Percentiles rank a stretch among this genome's conserved stretches.
Evolutionary conservation across 2,888 invertebrate genomes (phyloP).

Genomic region (Nematopogon swammerdamellus): DNA sequence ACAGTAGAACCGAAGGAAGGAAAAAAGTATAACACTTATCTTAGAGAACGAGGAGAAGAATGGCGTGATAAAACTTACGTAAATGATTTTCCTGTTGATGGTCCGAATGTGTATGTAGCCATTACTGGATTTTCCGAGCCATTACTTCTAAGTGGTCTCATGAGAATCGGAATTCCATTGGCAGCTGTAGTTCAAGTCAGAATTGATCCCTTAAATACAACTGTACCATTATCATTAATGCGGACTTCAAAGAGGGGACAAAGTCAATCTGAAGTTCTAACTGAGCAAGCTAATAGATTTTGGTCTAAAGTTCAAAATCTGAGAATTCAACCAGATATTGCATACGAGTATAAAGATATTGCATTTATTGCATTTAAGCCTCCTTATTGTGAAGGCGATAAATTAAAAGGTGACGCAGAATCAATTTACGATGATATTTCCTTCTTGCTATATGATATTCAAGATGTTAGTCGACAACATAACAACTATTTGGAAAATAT

Average conservation of each 20-base stretch:
- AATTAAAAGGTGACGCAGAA: conserved; percentile 27
- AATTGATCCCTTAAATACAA: conserved; percentile 23
- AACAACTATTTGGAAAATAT: conserved; percentile 42
- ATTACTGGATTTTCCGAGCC: conserved; percentile 49
- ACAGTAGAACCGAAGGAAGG: conserved; percentile 24
- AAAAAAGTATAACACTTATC: conserved; percentile 43
- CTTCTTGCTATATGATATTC: conserved; percentile 48
- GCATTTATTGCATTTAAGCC: conserved; percentile 41
- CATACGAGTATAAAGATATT: conserved; percentile 33
- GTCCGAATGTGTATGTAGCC: conserved; percentile 52
- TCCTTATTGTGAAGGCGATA: conserved; percentile 30
- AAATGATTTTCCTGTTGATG: conserved; percentile 50
- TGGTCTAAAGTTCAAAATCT: conserved; percentile 36
- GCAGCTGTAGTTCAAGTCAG: conserved; percentile 38
- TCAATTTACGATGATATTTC: conserved; percentile 51
- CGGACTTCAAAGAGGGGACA: conserved; percentile 33
- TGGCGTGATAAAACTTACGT: conserved; percentile 52
- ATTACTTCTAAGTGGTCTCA: conserved; percentile 23
- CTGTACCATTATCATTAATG: conserved; percentile 26
- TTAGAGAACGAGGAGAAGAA: conserved; percentile 51
- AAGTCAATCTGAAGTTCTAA: conserved; percentile 32
- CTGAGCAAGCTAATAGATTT: conserved; percentile 28
- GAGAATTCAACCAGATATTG: conserved; percentile 24
- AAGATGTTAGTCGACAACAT: conserved; percentile 49
- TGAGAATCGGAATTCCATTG: conserved; percentile 36